A percentile compares a stretch with the other conserved stretches of the same genome.
phyloP scores from a whole-genome alignment of 2,888 invertebrate genomes.

The Morpho achilles region DNA sequence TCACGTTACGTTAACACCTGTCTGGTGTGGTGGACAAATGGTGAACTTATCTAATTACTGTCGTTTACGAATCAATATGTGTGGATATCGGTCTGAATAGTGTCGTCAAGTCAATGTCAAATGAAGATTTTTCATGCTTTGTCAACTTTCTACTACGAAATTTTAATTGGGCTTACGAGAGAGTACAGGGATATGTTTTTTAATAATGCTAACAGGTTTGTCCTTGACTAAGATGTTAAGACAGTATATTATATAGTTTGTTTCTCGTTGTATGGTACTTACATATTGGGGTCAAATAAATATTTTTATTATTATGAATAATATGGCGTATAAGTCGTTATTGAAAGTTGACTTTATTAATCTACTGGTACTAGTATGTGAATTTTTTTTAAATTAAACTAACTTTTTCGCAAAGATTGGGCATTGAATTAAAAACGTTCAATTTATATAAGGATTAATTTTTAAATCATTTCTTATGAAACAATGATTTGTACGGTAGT shows the following conservation, averaged over 20 bases:
- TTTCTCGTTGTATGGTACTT: neutral
- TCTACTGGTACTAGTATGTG: too few relatives aligned
- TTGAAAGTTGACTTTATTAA: too few relatives aligned
- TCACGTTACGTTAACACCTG: constrained; percentile 24
- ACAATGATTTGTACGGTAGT: too few relatives aligned
- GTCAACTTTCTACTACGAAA: constrained; percentile 1
- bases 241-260: too few relatives aligned
- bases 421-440: too few relatives aligned
- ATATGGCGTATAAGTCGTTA: too few relatives aligned
- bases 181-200: neutral
- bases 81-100: constrained; percentile 16
- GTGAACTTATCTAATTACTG: constrained; percentile 23
- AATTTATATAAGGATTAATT: too few relatives aligned
- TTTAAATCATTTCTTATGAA: too few relatives aligned
- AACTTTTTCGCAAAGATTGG: too few relatives aligned
- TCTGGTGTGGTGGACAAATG: constrained; percentile 13
- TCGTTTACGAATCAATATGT: constrained; percentile 16
- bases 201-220: neutral
- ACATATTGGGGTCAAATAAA: neutral
- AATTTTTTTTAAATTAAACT: too few relatives aligned
- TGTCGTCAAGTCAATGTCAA: constrained; percentile 12
- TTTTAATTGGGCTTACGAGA: constrained; percentile 8
- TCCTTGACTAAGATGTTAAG: too few relatives aligned
- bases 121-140: constrained; percentile 9
- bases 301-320: neutral